phyloP scores from a whole-genome alignment of 2,888 invertebrate genomes.

The Eupithecia vulgata region DNA sequence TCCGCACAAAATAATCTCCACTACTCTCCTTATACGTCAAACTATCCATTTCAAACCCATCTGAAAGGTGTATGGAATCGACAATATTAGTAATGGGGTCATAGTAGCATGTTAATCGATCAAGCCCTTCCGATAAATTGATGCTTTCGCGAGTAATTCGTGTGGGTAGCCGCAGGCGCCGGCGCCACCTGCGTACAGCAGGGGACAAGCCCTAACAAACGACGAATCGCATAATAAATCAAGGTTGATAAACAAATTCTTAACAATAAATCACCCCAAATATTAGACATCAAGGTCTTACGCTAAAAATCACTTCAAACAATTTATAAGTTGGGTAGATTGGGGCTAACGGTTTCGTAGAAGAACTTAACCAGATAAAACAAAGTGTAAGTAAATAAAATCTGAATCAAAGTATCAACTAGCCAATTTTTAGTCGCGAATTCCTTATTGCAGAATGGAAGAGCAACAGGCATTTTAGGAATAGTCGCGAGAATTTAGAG shows the following conservation, averaged over 20 bases:
- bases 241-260: conserved; percentile 56
- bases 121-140: not conserved
- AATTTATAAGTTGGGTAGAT: conserved; percentile 32
- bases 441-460: conserved; percentile 22
- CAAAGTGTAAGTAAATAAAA: conserved; percentile 61
- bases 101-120: not conserved
- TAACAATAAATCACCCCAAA: conserved; percentile 53
- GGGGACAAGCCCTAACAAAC: conserved; percentile 35
- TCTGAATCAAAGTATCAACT: conserved; percentile 56
- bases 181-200: not conserved
- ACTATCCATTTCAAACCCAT: conserved; percentile 8
- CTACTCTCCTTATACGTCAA: not conserved
- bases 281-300: conserved; percentile 14
- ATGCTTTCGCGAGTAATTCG: not conserved
- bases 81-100: conserved; percentile 12
- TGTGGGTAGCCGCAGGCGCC: not conserved
- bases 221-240: conserved; percentile 54
- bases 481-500: conserved; percentile 2
- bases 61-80: conserved; percentile 2
- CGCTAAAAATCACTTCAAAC: not conserved
- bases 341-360: conserved; percentile 60
- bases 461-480: conserved; percentile 34
- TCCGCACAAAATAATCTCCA: not conserved
- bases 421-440: conserved; percentile 43
- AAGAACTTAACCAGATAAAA: conserved; percentile 65